phyloP scores from a whole-genome alignment of 2,113 vertebrate genomes.

The Dipodomys spectabilis region DNA sequence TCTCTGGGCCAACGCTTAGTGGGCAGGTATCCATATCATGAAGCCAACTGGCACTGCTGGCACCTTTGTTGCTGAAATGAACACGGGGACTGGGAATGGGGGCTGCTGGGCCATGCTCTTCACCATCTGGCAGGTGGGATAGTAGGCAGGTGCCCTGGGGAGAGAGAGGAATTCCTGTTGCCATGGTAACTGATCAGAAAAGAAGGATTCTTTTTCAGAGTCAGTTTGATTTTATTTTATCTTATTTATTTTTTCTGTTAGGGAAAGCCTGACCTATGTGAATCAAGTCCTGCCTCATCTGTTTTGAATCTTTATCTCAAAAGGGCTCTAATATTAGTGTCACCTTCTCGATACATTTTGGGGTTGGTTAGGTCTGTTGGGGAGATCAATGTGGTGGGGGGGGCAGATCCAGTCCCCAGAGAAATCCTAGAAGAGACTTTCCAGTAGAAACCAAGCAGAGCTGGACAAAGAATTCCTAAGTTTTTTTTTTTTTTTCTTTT shows the following conservation, averaged over 20 bases:
- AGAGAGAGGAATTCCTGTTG: neutral
- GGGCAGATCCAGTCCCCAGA: conserved; percentile 53
- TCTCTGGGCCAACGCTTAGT: conserved; percentile 63
- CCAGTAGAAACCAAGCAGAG: conserved; percentile 16
- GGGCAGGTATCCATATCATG: conserved; percentile 78
- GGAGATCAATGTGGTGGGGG: neutral
- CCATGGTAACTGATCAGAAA: conserved; percentile 46
- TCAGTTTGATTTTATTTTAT: conserved; percentile 35
- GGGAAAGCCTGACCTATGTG: neutral
- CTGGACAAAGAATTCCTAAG: conserved; percentile 68
- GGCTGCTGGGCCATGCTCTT: conserved; percentile 42
- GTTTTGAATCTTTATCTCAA: neutral
- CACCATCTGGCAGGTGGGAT: conserved; percentile 71
- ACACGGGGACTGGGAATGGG: conserved; percentile 37
- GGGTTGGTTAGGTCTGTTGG: neutral
- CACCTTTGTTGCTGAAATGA: conserved; percentile 68
- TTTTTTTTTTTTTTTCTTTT: conserved; percentile 34
- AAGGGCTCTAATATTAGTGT: conserved; percentile 9
- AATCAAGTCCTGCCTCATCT: neutral
- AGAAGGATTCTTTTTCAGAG: conserved; percentile 48
- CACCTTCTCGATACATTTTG: neutral
- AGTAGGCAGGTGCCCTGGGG: conserved; percentile 37
- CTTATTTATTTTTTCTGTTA: neutral
- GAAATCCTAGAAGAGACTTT: conserved; percentile 2
- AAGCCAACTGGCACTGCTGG: conserved; percentile 73